Base-by-base conservation (phyloP, 2,888 invertebrate genomes). In the Andrena minutula region DNA sequence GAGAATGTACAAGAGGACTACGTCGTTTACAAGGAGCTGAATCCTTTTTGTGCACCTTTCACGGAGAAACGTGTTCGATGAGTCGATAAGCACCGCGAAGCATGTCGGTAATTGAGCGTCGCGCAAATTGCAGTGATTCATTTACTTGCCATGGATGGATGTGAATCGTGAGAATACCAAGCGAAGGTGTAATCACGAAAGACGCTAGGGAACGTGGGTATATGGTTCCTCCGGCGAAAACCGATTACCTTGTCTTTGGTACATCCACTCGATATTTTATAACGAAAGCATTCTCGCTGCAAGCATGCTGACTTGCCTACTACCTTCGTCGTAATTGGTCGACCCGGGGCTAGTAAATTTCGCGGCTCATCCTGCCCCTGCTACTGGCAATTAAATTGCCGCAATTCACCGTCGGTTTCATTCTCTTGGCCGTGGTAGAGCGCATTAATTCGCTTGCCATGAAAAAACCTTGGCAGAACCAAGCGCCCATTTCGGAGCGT, bases 231-330 rank as follows among this genome's bases (percentile, higher is more conserved):
- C 12, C 49, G 47, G 58, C 49, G n/a, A 20, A 26, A 71, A 75
- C 60, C 47, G 32, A 71, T 75, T 71, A 75, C 5, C 49, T 30
- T 49, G 75, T 60, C 72, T n/a, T 35, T 49, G 26, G 41, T 32
- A 60, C 5, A 8, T 26, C 8, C 10, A n/a, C 10, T 26, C n/a
- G n/a, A 60, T 20, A 35, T 32, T 74, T 69, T 47, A 49, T 16
- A 16, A 32, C n/a, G n/a, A 32, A 47, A 16, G 16, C 12, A 10
- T 35, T 49, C 49, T 49, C 12, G 60, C 60, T 26, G 6, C 10
- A 10, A 28, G 32, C 32, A 12, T 10, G 6, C 2, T n/a, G 70
- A 7, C 16, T 47, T 7, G 10, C 10, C 20, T 16, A 28, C 12
- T 16, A 12, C 26, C 16, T 16, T 16, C 12, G 6, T 61, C 20